Evolutionary conservation across 2,888 invertebrate genomes (phyloP).

Genomic region (Tetragnatha montana): DNA sequence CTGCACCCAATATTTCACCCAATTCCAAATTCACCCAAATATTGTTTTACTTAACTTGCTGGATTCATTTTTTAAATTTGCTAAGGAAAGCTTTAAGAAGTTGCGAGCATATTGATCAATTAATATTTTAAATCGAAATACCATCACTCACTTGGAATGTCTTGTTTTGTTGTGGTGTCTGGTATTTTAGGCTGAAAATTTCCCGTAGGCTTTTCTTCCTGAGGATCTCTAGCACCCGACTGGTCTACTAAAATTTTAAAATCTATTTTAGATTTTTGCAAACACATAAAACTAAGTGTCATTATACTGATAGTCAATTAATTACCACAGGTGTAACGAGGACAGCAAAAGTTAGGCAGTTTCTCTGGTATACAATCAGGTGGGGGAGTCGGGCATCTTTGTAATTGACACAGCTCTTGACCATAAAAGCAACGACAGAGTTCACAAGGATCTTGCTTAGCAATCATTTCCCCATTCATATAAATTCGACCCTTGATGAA

Average conservation of each 20-base stretch:
- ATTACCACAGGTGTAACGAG: slow-evolving; percentile 71
- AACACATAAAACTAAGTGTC: not conserved
- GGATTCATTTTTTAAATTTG: no score
- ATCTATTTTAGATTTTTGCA: not conserved
- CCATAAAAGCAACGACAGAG: slow-evolving; percentile 81
- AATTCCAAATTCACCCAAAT: no score
- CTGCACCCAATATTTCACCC: no score
- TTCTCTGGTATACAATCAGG: slow-evolving; percentile 63
- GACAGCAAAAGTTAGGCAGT: slow-evolving; percentile 70
- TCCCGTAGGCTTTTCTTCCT: not conserved
- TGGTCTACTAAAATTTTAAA: slow-evolving; percentile 30
- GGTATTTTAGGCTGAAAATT: not conserved
- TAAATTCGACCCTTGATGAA: slow-evolving; percentile 71
- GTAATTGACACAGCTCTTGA: slow-evolving; percentile 79
- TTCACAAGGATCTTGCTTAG: slow-evolving; percentile 79
- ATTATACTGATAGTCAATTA: not conserved
- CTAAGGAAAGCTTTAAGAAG: no score
- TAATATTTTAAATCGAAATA: no score
- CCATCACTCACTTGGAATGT: no score
- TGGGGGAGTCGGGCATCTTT: slow-evolving; percentile 77
- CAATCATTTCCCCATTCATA: slow-evolving; percentile 79
- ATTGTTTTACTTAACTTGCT: no score
- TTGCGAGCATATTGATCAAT: no score
- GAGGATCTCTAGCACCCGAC: slow-evolving; percentile 1
- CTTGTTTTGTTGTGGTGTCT: no score